phyloP scores from a whole-genome alignment of 2,797 vertebrate genomes.

The Gouania willdenowi region DNA sequence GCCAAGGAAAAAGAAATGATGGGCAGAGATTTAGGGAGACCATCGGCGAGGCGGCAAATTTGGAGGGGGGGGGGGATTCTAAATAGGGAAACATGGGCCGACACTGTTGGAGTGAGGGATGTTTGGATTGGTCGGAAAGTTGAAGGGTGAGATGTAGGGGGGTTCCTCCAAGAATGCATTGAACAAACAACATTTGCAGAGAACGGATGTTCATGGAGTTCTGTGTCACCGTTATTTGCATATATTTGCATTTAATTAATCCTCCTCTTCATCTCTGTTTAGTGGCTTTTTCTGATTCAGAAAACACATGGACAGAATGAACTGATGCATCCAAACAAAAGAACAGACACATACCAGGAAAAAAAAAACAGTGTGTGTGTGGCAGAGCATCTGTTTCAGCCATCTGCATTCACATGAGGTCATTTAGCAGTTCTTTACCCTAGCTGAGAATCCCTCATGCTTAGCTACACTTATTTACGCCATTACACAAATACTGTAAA shows the following conservation, averaged over 20 bases:
- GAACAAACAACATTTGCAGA: conserved; percentile 78
- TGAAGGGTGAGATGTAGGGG: conserved; percentile 27
- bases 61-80: conserved; percentile 28
- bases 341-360: neutral
- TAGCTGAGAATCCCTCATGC: conserved; percentile 12
- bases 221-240: conserved; percentile 74
- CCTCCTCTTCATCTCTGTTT: conserved; percentile 54
- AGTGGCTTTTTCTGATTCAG: conserved; percentile 71
- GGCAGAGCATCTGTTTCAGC: conserved; percentile 15
- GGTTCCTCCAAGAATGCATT: no score
- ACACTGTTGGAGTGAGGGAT: conserved; percentile 1
- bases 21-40: conserved; percentile 45
- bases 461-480: neutral
- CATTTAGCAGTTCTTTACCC: conserved; percentile 19
- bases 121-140: conserved; percentile 17
- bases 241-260: conserved; percentile 80
- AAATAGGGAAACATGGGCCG: conserved; percentile 12
- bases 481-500: neutral
- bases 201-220: conserved; percentile 69
- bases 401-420: conserved; percentile 32
- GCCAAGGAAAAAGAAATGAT: conserved; percentile 32
- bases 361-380: no score
- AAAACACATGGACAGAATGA: conserved; percentile 72
- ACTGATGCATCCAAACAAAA: neutral
- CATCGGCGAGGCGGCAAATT: conserved; percentile 25